Base-by-base conservation (phyloP, 2,113 vertebrate species). In the Nettapus auritus region DNA sequence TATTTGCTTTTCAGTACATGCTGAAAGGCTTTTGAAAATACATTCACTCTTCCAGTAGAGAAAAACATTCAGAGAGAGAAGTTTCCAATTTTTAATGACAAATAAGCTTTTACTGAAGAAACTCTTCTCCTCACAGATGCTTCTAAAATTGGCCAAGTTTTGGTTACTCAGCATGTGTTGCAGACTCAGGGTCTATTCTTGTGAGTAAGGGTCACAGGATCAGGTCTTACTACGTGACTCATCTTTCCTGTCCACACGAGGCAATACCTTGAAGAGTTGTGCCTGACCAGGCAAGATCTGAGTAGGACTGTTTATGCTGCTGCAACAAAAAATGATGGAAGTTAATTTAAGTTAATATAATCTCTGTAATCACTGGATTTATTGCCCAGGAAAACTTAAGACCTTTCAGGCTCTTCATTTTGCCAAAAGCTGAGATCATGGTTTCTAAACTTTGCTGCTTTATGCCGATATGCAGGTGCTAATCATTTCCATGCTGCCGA, bases 361-460 rank as follows among this genome's bases (percentile, higher is more conserved):
- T 96, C 83, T 84, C 63, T 31, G 66, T 74, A 93, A 94, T 92
- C 80, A 22, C 59, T 70, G 40, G n/a, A 59, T 85, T 95, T 96
- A 94, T 82, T 94, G 66, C 93, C 46, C 29, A 55, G 88, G 86
- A 82, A 94, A 86, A 88, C 40, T 64, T 28, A 26, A 66, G 66
- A 73, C 64, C 28, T 75, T 81, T 91, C 77, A 82, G 70, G 42
- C 38, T 84, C 53, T 68, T 84, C 1, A 0, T 44, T 77, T 3
- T 38, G 92, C 90, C 93, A 93, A 91, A 79, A 81, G 88, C 88
- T 96, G 93, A 96, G 93, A 60, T 96, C 90, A 86, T 89, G 83
- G 55, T 85, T 91, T 90, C 95, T 84, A 56, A 86, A 60, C n/a
- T 92, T 60, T 71, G 63, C 77, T 85, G 92, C 74, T 92, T 83